phyloP scores from a whole-genome alignment of 1,140 invertebrate genomes.

The Zaprionus tsacasi region DNA sequence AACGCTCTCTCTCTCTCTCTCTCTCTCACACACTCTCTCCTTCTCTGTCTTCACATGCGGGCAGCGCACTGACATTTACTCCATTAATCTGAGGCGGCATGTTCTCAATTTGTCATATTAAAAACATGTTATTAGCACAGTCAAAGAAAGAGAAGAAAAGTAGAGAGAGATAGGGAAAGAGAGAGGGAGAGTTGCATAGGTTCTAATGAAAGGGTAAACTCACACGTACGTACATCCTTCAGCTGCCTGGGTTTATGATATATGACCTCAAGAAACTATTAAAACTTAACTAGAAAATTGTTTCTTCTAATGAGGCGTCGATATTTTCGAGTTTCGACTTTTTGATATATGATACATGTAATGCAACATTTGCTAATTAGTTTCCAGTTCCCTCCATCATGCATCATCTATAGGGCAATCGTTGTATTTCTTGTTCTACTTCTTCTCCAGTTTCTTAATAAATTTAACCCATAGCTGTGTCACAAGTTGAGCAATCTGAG shows the following conservation, averaged over 20 bases:
- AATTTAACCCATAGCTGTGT: slow-evolving; percentile 39
- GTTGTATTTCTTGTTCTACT: background rate
- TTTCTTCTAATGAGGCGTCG: background rate
- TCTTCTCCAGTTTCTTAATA: slow-evolving; percentile 22
- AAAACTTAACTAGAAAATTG: background rate
- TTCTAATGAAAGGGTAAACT: slow-evolving; percentile 21
- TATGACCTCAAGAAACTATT: slow-evolving; percentile 4
- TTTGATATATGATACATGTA: background rate
- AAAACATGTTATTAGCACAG: slow-evolving; percentile 38
- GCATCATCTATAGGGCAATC: background rate
- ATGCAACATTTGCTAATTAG: slow-evolving; percentile 16
- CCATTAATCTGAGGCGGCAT: slow-evolving; percentile 36
- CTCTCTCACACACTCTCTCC: slow-evolving; percentile 1
- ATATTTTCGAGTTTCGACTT: background rate
- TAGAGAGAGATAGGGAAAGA: too few species aligned
- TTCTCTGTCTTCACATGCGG: slow-evolving; percentile 20
- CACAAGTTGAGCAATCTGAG: background rate
- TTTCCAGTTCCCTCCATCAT: background rate
- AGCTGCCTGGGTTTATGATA: slow-evolving; percentile 1
- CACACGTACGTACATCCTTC: background rate
- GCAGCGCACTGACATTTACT: slow-evolving; percentile 29
- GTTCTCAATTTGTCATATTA: slow-evolving; percentile 54
- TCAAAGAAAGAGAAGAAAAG: background rate
- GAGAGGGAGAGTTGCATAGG: background rate
- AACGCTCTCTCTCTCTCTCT: background rate